A percentile compares a stretch with the other conserved stretches of the same genome.
phyloP scores from a whole-genome alignment of 2,797 vertebrate genomes.

The Nothura maculosa region DNA sequence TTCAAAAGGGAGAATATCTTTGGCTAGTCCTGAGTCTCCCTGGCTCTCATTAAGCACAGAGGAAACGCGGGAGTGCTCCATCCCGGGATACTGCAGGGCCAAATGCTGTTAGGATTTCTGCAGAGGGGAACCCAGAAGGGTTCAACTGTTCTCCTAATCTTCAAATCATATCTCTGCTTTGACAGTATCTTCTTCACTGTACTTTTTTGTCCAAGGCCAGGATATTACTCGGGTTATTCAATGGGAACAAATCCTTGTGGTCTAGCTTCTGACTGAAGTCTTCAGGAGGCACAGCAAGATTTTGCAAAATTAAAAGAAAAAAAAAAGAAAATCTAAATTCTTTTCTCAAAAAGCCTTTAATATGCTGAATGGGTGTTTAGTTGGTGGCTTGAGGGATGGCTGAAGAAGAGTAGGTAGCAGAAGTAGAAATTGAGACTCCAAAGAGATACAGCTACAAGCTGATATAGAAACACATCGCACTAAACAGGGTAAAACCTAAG shows the following conservation, averaged over 20 bases:
- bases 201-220: neutral
- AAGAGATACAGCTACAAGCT: neutral
- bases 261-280: neutral
- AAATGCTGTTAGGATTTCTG: neutral
- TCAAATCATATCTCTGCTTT: neutral
- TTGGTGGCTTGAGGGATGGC: neutral
- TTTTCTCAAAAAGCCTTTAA: neutral
- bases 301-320: neutral
- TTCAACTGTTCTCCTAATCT: neutral
- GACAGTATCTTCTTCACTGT: neutral
- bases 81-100: neutral
- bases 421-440: neutral
- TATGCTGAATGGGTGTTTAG: neutral
- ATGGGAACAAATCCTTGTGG: neutral
- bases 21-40: neutral
- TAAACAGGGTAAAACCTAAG: neutral
- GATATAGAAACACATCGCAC: neutral
- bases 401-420: neutral
- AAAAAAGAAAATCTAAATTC: no score
- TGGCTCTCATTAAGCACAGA: neutral
- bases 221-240: neutral
- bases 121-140: neutral
- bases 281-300: neutral
- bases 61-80: neutral
- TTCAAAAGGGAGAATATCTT: conserved; percentile 23